Evolutionary conservation across 2,797 vertebrate species (phyloP), one percentile per base, ranked within the genome.

Genomic region (Crocodylus rhombifer): DNA sequence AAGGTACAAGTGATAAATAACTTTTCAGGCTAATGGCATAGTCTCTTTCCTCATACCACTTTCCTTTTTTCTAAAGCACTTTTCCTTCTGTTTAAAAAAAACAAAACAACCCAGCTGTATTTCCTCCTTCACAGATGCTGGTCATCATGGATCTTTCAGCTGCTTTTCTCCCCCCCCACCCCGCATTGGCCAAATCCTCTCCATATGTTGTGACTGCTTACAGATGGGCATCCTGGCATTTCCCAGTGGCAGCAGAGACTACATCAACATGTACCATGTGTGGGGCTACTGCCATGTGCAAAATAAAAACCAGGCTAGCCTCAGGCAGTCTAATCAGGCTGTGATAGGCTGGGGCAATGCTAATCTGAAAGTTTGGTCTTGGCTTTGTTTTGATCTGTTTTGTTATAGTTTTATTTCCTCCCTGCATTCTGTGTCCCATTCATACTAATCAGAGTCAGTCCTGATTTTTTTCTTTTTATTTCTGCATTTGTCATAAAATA

Each of bases 401-500:
- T 95, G 96, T 98, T 98, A 97, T 94, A 88, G 89, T 98, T 98
- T 98, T 98, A 97, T 98, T 98, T 98, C 97, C 97, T 97, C 96
- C 97, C 97, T 96, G 96, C 96, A 97, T 97, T 97, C 97, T 97
- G 88, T 96, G 97, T 98, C 97, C 97, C 97, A 97, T 98, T 98
- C 97, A 97, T 97, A 97, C 98, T 98, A 98, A 98, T 98, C 98
- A 97, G 97, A 98, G 97, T 97, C 97, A 96, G 97, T 97, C 97
- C 98, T 96, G 97, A 97, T 97, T 98, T 96, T 42, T 97, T 97
- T 97, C 97, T 97, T 98, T 98, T 98, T 98, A 98, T 98, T 98
- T 98, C 98, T 97, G 97, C 98, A 97, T 98, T 98, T 98, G 98
- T 98, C 98, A 98, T 98, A 98, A 98, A 98, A 98, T 98, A 98